These are phyloP conservation scores for Syngnathus typhle DNA, from an alignment of 2,113 vertebrate species.

Conservation along the genomic window DNA sequence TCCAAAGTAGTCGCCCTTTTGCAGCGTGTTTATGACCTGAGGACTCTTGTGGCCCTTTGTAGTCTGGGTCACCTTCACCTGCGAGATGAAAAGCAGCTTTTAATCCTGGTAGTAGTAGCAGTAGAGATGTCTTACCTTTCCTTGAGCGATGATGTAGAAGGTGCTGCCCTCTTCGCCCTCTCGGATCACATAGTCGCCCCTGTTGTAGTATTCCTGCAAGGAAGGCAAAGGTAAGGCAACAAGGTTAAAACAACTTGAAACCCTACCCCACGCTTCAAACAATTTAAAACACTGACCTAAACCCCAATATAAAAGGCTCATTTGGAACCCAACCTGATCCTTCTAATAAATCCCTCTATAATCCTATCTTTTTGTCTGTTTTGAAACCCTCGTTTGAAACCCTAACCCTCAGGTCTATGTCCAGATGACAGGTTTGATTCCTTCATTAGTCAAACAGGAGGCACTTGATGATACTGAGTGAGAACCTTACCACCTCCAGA, in stretches of 20 bases:
- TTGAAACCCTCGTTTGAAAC: neutral
- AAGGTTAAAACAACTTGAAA: neutral
- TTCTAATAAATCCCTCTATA: too few species aligned
- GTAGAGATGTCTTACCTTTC: constrained; percentile 71
- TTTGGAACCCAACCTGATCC: too few species aligned
- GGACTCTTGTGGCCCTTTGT: constrained; percentile 76
- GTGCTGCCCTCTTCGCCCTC: constrained; percentile 90
- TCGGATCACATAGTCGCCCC: constrained; percentile 86
- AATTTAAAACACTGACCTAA: neutral
- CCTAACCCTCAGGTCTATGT: neutral
- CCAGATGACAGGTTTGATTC: neutral
- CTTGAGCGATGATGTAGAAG: constrained; percentile 90
- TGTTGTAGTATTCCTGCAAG: constrained; percentile 82
- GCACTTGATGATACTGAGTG: neutral
- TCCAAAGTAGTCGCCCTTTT: constrained; percentile 88
- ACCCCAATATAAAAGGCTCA: neutral
- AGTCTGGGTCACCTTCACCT: constrained; percentile 87
- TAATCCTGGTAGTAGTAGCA: neutral
- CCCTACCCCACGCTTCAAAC: neutral
- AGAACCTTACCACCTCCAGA: constrained; percentile 82
- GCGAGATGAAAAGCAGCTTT: neutral
- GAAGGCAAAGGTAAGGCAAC: neutral
- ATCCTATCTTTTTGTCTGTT: too few species aligned
- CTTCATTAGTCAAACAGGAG: neutral
- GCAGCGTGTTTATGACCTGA: constrained; percentile 84